Percentiles rank a stretch among this genome's conserved stretches.
These are phyloP conservation scores for Agonopterix subpropinquella DNA, from an alignment of 2,888 invertebrate species.

Conservation along the genomic window DNA sequence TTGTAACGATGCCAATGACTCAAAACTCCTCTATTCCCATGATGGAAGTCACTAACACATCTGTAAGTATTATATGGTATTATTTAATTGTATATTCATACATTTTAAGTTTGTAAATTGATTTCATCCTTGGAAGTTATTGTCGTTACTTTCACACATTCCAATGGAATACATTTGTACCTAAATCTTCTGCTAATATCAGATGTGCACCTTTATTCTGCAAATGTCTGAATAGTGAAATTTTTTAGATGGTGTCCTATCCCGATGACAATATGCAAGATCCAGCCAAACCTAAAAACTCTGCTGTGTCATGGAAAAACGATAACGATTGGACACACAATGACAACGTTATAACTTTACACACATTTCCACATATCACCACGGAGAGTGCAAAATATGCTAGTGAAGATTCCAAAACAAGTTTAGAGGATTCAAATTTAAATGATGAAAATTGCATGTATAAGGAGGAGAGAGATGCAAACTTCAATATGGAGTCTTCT, in stretches of 20 bases:
- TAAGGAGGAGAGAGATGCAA: constrained; percentile 65
- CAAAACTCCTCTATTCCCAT: constrained; percentile 65
- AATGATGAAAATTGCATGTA: constrained; percentile 68
- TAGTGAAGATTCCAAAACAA: constrained; percentile 66
- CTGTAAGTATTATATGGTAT: constrained; percentile 53
- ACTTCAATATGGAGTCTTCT: constrained; percentile 68
- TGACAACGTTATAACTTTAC: constrained; percentile 56
- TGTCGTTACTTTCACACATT: too few species aligned
- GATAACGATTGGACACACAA: constrained; percentile 57
- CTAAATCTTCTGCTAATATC: too few species aligned
- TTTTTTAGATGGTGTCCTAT: constrained; percentile 56
- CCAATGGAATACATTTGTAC: too few species aligned
- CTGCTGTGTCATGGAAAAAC: constrained; percentile 62
- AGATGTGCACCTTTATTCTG: too few species aligned
- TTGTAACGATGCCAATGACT: constrained; percentile 66
- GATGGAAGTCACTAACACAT: constrained; percentile 68
- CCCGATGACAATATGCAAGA: constrained; percentile 65
- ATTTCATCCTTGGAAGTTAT: too few species aligned
- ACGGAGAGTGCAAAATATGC: constrained; percentile 57
- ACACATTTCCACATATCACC: constrained; percentile 51
- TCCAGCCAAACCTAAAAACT: constrained; percentile 64
- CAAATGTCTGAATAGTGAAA: background rate
- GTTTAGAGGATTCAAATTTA: constrained; percentile 62
- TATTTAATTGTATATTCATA: constrained; percentile 1
- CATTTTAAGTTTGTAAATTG: background rate